These are phyloP conservation scores for Rhea americana DNA, from an alignment of 2,113 vertebrate genomes.

Conservation along the genomic window DNA sequence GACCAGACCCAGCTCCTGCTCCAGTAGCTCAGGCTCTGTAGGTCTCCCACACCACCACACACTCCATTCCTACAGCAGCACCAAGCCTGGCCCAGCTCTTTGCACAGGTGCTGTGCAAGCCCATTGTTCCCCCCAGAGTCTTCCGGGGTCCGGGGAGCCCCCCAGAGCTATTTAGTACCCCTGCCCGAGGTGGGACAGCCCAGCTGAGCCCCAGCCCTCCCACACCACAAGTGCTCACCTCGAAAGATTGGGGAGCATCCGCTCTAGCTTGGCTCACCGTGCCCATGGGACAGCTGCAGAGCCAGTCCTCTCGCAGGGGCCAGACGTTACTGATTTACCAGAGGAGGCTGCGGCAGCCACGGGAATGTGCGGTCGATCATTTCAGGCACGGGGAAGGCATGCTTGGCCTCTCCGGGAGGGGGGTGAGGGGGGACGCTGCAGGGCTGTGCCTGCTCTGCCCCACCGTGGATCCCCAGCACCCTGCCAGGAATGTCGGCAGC, in stretches of 20 bases:
- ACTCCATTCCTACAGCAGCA: accelerated
- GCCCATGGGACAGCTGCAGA: neutral
- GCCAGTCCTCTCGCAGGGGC: neutral
- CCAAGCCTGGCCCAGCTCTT: accelerated
- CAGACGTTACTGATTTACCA: constrained; percentile 6
- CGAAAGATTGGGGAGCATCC: neutral
- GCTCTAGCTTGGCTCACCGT: neutral
- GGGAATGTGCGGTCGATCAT: neutral
- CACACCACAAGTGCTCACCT: neutral
- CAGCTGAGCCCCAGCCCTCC: neutral
- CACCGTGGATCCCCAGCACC: accelerated
- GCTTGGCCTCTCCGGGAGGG: neutral
- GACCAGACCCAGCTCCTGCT: accelerated
- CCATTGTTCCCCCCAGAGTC: accelerated
- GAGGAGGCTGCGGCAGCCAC: neutral
- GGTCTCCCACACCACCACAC: neutral
- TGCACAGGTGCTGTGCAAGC: neutral
- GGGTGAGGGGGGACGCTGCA: no score
- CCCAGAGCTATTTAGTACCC: neutral
- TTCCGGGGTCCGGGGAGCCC: neutral
- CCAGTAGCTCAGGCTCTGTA: neutral
- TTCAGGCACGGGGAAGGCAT: neutral
- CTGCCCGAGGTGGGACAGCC: no score
- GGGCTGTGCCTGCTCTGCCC: neutral
- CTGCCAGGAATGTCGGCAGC: accelerated